Base-by-base conservation (phyloP, 2,797 vertebrate genomes). In the Clarias laeviceps region DNA sequence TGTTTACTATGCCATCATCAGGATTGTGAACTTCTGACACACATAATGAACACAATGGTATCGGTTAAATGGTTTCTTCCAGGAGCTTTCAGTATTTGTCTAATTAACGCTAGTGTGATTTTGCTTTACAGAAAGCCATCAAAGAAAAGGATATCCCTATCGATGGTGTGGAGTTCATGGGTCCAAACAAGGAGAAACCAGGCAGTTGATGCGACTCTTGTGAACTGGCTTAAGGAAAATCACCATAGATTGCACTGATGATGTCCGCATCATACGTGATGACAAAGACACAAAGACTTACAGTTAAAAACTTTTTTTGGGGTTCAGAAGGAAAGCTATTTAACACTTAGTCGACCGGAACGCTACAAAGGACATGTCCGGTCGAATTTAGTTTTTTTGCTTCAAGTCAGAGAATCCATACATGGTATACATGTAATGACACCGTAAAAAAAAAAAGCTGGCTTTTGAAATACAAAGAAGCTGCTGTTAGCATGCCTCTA, bases 91-190 rank as follows among this genome's bases (percentile, higher is more conserved):
- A n/a, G 2, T 29, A 54, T 29, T 69, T 68, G 1, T 59, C 18
- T 34, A 8, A 37, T 78, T 61, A 24, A 3, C 37, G 17, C 20
- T 24, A 12, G 7, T 79, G 34, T 79, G 22, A 62, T 79, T 84
- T 77, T 89, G 4, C 76, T 88, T 89, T 66, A 37, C 95, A 98
- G 96, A 97, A 97, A 95, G 98, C 98, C 2, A 99, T 99, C 89
- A 96, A 96, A 91, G 98, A 99, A 40, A 99, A 99, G 90, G 97
- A 98, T 86, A 99, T 99, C 91, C 98, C 98, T 2, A 93, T 99
- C 3, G 97, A 99, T 90, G 97, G 97, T 0, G 92, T 99, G 92
- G 97, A 98, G 66, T 99, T 99, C 92, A 99, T 99, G 98, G 97
- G 96, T 4, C 95, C 96, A 3, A 95, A 92, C 93, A 97, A 97